Evolutionary conservation across 2,113 vertebrate species (phyloP).

Genomic region (Cheilinus undulatus): DNA sequence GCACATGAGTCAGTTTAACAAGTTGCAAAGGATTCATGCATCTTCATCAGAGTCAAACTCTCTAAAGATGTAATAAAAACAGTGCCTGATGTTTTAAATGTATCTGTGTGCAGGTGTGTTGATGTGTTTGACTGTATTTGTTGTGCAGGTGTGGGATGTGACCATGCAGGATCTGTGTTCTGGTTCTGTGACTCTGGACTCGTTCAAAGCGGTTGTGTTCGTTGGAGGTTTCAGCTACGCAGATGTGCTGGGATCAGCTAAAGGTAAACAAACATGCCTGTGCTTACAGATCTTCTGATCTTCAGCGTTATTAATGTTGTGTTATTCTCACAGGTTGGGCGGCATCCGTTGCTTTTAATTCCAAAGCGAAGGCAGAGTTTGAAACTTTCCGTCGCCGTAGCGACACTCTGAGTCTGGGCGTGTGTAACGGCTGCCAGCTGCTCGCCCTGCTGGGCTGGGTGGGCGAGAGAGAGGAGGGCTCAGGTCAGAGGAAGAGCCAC

Average conservation of each 20-base stretch:
- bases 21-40: too few species aligned
- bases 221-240: constrained; percentile 95
- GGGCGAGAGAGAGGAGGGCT: constrained; percentile 64
- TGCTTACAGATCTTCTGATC: neutral
- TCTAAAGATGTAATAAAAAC: too few species aligned
- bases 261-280: constrained; percentile 75
- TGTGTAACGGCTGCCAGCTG: constrained; percentile 94
- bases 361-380: constrained; percentile 83
- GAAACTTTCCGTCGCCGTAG: constrained; percentile 83
- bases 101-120: fast-evolving
- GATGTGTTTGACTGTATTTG: too few species aligned
- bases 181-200: constrained; percentile 84
- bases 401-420: constrained; percentile 91
- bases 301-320: neutral
- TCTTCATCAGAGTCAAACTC: too few species aligned
- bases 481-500: constrained; percentile 41
- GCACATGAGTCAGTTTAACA: too few species aligned
- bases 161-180: constrained; percentile 92
- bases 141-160: constrained; percentile 92
- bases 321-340: too few species aligned
- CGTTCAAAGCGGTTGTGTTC: constrained; percentile 89
- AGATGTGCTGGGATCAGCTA: constrained; percentile 93
- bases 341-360: constrained; percentile 87
- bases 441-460: constrained; percentile 92
- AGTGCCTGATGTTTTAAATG: too few species aligned